phyloP scores from a whole-genome alignment of 2,888 invertebrate species.

The Dexiosoma caninum region DNA sequence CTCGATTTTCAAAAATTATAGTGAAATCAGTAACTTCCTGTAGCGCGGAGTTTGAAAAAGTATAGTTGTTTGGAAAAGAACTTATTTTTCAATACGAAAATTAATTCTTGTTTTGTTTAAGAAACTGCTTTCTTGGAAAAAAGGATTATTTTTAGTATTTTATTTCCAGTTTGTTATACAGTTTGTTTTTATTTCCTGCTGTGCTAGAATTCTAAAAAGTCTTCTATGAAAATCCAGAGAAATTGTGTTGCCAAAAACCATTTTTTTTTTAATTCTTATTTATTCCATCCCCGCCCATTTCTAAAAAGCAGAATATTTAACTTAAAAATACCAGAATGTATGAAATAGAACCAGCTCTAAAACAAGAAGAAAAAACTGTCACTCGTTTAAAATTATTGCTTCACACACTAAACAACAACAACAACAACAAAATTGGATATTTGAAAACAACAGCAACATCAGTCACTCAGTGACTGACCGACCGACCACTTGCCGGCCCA shows the following conservation, averaged over 20 bases:
- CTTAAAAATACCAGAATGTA: slow-evolving; percentile 12
- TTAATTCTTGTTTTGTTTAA: too few species aligned
- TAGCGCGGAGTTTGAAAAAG: too few species aligned
- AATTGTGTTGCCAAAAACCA: slow-evolving; percentile 67
- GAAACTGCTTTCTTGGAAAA: too few species aligned
- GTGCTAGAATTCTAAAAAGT: too few species aligned
- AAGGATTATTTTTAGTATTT: too few species aligned
- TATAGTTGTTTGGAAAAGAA: too few species aligned
- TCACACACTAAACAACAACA: slow-evolving; percentile 26
- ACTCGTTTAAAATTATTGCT: slow-evolving; percentile 57
- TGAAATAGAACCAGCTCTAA: slow-evolving; percentile 40
- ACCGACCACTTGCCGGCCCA: slow-evolving; percentile 14
- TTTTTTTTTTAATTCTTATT: slow-evolving; percentile 59
- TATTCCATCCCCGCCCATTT: slow-evolving; percentile 67
- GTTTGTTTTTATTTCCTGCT: too few species aligned
- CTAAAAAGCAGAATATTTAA: slow-evolving; percentile 27
- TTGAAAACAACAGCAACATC: not conserved
- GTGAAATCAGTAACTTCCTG: too few species aligned
- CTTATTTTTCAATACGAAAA: too few species aligned
- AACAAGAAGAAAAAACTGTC: slow-evolving; percentile 53
- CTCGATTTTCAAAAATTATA: too few species aligned
- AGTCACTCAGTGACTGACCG: slow-evolving; percentile 5
- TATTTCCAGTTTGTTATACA: too few species aligned
- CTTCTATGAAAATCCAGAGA: not conserved
- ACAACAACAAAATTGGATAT: not conserved